Base-by-base conservation (phyloP, 2,888 invertebrate species). In the Lymantria dispar region DNA sequence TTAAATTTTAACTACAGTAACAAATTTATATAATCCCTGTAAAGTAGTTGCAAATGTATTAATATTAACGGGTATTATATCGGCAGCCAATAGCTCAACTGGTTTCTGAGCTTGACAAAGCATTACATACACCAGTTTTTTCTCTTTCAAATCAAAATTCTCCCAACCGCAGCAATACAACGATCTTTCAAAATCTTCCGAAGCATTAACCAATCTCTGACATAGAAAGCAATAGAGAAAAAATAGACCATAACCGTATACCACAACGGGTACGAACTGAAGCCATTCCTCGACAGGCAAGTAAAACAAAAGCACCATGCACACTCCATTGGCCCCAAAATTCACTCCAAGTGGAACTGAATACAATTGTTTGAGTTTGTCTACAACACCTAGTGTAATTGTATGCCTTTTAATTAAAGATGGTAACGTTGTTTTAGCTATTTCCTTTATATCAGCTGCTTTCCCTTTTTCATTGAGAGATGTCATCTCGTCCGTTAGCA, bases 141-240 rank as follows among this genome's bases (percentile, higher is more conserved):
- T 76, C 39, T 87, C 83, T 0, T 70, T 78, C 10, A 76, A 12
- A 12, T 70, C 68, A 44, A 87, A 87, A 7, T 80, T 82, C 58
- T 90, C 87, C 90, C 90, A 90, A 0, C 89, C 89, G 54, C 90
- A 88, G 40, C 78, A 68, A 50, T 87, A 89, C 0, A 87, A 76
- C 0, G 85, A 74, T 5, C 55, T 73, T 52, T 83, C 86, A 43
- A 87, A 89, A 2, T 54, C 48, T 54, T 85, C 83, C 0, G 88
- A 76, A 3, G 84, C 81, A 52, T 86, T 80, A 2, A 81, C 78
- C 54, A 89, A 55, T 29, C 70, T 70, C 55, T 90, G 90, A 56
- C 89, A 77, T 0, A 88, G 68, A 38, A 78, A 84, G 58, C 88
- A 88, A 53, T 89, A 89, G 13, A 89, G 58, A 52, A 89, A 89